phyloP scores from a whole-genome alignment of 2,888 invertebrate species.

The Apamea anceps region DNA sequence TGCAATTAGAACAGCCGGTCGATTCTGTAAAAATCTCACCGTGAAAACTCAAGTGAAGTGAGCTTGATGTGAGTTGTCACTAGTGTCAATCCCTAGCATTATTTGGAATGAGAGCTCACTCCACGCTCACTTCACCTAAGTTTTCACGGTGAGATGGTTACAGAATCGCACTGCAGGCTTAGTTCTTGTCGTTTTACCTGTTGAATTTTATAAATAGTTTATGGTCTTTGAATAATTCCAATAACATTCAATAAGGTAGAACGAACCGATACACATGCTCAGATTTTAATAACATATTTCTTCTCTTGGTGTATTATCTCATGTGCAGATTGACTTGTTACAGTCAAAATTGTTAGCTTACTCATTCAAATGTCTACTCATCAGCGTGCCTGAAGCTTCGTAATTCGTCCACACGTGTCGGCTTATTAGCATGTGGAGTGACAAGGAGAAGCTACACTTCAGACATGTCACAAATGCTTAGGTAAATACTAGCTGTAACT shows the following conservation, averaged over 20 bases:
- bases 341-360: not conserved
- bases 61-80: too few species aligned
- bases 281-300: not conserved
- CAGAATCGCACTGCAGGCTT: too few species aligned
- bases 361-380: not conserved
- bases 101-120: too few species aligned
- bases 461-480: slow-evolving; percentile 40
- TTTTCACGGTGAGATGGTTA: too few species aligned
- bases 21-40: too few species aligned
- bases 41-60: too few species aligned
- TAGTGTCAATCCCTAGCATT: too few species aligned
- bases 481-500: slow-evolving; percentile 2
- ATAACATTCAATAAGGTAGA: not conserved
- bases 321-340: too few species aligned
- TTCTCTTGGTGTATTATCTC: not conserved
- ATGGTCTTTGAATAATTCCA: not conserved
- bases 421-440: slow-evolving; percentile 52
- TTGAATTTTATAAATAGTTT: not conserved
- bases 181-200: not conserved
- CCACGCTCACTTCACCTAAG: too few species aligned
- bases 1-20: not conserved
- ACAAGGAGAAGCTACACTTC: slow-evolving; percentile 56
- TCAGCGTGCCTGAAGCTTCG: not conserved
- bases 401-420: not conserved
- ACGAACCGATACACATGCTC: not conserved